These are phyloP conservation scores for Alca torda DNA, from an alignment of 2,797 vertebrate genomes.

Conservation along the genomic window DNA sequence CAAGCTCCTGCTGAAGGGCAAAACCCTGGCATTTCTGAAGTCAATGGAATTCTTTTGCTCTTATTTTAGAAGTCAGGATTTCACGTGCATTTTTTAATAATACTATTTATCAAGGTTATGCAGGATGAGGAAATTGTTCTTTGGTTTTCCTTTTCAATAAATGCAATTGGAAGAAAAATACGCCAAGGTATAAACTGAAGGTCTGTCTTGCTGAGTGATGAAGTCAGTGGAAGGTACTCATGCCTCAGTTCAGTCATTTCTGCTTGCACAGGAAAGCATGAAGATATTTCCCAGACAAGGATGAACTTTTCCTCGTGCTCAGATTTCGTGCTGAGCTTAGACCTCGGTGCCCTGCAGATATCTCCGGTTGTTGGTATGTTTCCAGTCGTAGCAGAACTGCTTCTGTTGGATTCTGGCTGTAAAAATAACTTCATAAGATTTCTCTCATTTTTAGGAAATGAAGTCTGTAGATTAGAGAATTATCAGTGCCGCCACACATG, in stretches of 20 bases:
- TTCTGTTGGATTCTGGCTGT: background rate
- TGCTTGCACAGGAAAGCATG: background rate
- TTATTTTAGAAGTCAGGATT: background rate
- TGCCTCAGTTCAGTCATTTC: background rate
- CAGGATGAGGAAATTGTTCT: background rate
- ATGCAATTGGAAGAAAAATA: background rate
- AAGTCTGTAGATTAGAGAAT: background rate
- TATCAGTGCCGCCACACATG: background rate
- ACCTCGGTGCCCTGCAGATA: background rate
- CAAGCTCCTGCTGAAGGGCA: background rate
- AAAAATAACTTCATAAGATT: background rate
- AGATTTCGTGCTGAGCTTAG: background rate
- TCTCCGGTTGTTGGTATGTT: background rate
- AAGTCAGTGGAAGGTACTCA: background rate
- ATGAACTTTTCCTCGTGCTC: background rate
- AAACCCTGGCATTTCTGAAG: background rate
- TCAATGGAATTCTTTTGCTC: background rate
- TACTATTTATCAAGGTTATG: background rate
- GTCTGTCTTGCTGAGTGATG: background rate
- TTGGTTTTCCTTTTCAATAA: background rate
- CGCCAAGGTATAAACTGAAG: background rate
- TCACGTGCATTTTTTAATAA: background rate
- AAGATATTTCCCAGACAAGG: background rate
- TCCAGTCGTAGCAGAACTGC: background rate
- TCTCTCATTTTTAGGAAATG: background rate